phyloP scores from a whole-genome alignment of 2,113 vertebrate species.

The Cyphomyrus discorhynchus region DNA sequence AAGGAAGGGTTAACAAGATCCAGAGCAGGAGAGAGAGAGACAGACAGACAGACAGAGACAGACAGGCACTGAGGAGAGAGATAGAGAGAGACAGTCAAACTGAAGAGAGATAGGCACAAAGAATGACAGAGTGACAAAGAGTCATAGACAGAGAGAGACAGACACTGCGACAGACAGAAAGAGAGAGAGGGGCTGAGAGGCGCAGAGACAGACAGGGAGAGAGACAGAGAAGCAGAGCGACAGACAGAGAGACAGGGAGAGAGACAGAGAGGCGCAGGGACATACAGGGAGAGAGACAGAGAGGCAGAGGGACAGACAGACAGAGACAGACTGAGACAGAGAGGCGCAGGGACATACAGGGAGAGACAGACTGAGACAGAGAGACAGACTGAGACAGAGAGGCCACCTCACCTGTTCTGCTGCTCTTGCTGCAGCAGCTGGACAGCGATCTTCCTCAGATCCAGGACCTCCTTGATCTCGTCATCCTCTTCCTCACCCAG shows the following conservation, averaged over 20 bases:
- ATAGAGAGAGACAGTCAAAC: neutral
- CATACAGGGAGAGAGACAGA: too few relatives aligned
- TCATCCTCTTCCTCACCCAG: slow-evolving; percentile 77
- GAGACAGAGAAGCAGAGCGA: neutral
- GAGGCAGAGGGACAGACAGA: too few relatives aligned
- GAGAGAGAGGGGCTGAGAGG: neutral
- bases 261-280: too few relatives aligned
- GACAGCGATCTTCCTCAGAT: slow-evolving; percentile 91
- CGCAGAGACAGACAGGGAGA: neutral
- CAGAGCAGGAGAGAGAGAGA: neutral
- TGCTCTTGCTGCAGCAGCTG: slow-evolving; percentile 93
- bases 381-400: neutral
- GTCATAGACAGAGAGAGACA: neutral
- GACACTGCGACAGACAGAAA: neutral
- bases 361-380: too few relatives aligned
- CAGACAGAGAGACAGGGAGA: too few relatives aligned
- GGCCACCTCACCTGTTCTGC: slow-evolving; percentile 76
- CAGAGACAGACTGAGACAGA: neutral
- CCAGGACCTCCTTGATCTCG: slow-evolving; percentile 88
- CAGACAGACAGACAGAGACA: neutral
- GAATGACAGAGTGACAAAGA: neutral
- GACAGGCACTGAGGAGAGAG: neutral
- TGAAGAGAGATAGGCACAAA: neutral
- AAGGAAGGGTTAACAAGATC: slow-evolving; percentile 35
- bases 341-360: too few relatives aligned